Conservation (phyloP, 2,888 invertebrate species). For the Euclidia mi region DNA sequence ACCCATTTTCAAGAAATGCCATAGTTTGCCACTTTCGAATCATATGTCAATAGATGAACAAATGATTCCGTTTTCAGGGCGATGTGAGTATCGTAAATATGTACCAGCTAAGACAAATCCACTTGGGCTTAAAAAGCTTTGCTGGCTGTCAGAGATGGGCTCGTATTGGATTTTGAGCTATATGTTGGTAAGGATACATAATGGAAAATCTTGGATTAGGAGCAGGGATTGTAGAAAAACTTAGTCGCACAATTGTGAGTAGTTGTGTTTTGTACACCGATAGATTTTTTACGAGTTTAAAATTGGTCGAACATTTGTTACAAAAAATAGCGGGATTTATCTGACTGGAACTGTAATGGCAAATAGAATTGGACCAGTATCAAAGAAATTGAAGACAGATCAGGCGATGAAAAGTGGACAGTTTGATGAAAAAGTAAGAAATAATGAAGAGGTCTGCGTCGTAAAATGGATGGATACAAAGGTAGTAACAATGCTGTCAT, state of each 20-base stretch:
- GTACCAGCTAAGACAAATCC: slow-evolving; percentile 53
- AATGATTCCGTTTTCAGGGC: slow-evolving; percentile 49
- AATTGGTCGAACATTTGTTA: slow-evolving; percentile 14
- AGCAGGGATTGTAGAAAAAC: slow-evolving; percentile 46
- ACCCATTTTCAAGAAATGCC: slow-evolving; percentile 22
- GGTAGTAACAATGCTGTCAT: slow-evolving; percentile 53
- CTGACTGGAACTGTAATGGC: slow-evolving; percentile 32
- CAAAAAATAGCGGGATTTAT: slow-evolving; percentile 26
- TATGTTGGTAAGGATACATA: slow-evolving; percentile 24
- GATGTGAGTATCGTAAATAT: slow-evolving; percentile 28
- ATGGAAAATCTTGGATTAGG: slow-evolving; percentile 21
- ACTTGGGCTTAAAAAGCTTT: slow-evolving; percentile 61
- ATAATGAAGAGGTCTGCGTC: slow-evolving; percentile 50
- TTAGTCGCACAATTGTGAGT: slow-evolving; percentile 28
- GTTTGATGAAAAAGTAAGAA: slow-evolving; percentile 46
- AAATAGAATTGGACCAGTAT: slow-evolving; percentile 42
- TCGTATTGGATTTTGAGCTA: slow-evolving; percentile 46
- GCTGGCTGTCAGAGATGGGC: slow-evolving; percentile 33
- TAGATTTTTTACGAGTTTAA: slow-evolving; percentile 27
- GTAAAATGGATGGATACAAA: slow-evolving; percentile 44
- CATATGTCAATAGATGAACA: slow-evolving; percentile 56
- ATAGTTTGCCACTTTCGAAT: slow-evolving; percentile 45
- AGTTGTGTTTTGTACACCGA: slow-evolving; percentile 32
- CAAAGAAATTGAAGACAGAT: slow-evolving; percentile 41
- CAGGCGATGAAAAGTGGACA: slow-evolving; percentile 41